phyloP scores from a whole-genome alignment of 2,797 vertebrate genomes.

The Trichosurus vulpecula region DNA sequence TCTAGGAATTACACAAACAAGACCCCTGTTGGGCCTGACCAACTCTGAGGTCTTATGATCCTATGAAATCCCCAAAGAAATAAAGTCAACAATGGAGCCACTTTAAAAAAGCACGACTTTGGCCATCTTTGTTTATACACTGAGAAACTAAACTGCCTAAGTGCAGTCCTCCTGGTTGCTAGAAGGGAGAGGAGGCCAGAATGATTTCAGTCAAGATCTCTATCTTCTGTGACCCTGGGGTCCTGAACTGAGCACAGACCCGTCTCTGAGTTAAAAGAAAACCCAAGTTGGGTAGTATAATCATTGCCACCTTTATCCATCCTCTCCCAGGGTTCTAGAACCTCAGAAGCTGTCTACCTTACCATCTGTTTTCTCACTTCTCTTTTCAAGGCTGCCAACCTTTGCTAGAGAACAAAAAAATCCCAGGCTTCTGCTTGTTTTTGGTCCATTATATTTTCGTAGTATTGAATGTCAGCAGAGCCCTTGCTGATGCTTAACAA shows the following conservation, averaged over 20 bases:
- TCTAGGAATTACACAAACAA: neutral
- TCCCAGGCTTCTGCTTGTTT: neutral
- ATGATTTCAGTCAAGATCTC: slow-evolving; percentile 32
- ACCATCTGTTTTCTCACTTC: neutral
- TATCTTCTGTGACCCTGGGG: neutral
- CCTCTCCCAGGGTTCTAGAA: neutral
- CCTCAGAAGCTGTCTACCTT: neutral
- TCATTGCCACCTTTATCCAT: neutral
- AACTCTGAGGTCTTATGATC: too few species aligned
- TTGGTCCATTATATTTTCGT: neutral
- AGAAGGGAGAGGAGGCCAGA: neutral
- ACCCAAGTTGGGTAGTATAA: neutral
- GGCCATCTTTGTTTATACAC: slow-evolving; percentile 6
- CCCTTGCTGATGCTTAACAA: neutral
- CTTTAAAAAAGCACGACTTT: neutral
- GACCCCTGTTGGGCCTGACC: neutral
- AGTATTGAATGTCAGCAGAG: neutral
- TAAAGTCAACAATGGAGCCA: neutral
- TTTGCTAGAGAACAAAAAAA: neutral
- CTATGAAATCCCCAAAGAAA: slow-evolving; percentile 4
- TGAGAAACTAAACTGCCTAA: slow-evolving; percentile 1
- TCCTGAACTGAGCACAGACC: neutral
- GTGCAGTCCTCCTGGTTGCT: neutral
- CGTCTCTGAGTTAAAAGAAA: neutral
- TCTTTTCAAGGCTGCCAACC: neutral